Base-by-base conservation (phyloP, 2,113 vertebrate species). In the Tinamus guttatus region DNA sequence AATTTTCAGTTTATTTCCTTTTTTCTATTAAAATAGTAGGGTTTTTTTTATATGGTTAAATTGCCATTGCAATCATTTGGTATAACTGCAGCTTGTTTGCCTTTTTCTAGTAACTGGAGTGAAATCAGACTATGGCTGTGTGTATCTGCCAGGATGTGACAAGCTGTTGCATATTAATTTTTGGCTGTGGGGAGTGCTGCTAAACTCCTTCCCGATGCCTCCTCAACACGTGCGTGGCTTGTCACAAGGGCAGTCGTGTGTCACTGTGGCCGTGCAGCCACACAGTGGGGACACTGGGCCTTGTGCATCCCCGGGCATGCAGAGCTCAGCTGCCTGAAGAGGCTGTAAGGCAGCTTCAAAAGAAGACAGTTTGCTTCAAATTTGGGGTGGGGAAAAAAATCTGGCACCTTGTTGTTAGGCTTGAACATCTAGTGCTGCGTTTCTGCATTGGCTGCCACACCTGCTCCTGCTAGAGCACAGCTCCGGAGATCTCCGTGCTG, bases 281-380 rank as follows among this genome's bases (percentile, higher is more conserved):
- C 47, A 54, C 63, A 68, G 71, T 49, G 52, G 28, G 36, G 62
- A 2, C 13, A 16, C 7, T 30, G 62, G 7, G 32, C 54, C 81
- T 7, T 13, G 38, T 65, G 59, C 15, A 9, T 88, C 18, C 24
- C 24, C 18, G 21, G 2, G 0, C 17, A 16, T 0, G 0, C 41
- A 40, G 41, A 36, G 45, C 38, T 77, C 11, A 63, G 17, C 13
- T 5, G 9, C 11, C n/a, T 30, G 41, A 51, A 54, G 34, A 73
- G 80, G 49, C 62, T 69, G 21, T 30, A 78, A 81, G 36, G 30
- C 6, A 24, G 20, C 3, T 69, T 62, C 2, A 6, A 52, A 64
- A 88, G 18, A 18, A 16, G 4, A 4, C 13, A 38, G 6, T 63
- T 38, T 60, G 32, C 5, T 28, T 40, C 82, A 83, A 88, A 34